Conservation (phyloP, 2,888 invertebrate genomes). For the Chaitophorus viminalis region DNA sequence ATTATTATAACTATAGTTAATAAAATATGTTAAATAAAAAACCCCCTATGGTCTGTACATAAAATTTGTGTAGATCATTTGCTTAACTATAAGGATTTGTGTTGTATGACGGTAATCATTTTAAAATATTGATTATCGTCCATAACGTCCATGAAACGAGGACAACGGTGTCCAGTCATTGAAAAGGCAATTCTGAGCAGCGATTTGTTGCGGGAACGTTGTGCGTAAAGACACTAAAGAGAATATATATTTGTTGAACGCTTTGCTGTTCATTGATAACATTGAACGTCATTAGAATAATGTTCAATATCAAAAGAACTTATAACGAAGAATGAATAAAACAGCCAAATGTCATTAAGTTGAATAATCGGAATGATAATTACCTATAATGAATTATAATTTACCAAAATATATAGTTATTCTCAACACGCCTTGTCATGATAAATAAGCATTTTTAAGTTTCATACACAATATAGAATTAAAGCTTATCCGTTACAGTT, state of each 20-base stretch:
- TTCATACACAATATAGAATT: slow-evolving; percentile 6
- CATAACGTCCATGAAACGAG: no score
- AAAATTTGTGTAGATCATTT: no score
- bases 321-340: not conserved
- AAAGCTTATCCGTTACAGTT: not conserved
- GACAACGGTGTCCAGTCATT: no score
- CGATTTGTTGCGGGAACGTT: no score
- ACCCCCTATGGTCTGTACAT: no score
- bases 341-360: not conserved
- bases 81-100: no score
- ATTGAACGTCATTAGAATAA: not conserved
- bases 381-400: not conserved
- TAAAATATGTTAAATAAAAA: no score
- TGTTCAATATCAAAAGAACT: not conserved
- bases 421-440: not conserved
- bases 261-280: not conserved
- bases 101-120: no score
- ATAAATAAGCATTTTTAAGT: not conserved
- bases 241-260: not conserved
- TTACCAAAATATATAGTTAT: not conserved
- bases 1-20: no score
- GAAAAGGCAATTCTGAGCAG: no score
- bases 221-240: no score
- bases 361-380: not conserved
- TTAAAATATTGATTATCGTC: no score